Conservation (phyloP, 2,113 vertebrate genomes). For the Sialia sialis region DNA sequence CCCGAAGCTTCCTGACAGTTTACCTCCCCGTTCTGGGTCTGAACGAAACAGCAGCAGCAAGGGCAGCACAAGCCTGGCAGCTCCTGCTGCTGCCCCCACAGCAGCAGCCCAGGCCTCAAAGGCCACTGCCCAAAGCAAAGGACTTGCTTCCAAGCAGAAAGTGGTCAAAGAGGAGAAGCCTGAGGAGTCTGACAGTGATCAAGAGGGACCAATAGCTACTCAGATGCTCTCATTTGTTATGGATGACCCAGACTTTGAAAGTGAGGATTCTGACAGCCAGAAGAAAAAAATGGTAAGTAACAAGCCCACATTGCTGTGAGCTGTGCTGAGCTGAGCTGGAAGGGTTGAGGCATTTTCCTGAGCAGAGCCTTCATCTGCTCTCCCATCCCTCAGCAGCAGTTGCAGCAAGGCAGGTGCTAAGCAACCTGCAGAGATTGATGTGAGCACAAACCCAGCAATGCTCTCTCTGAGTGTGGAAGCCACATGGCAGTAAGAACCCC, state of each 20-base stretch:
- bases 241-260: slow-evolving; percentile 97
- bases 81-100: not conserved
- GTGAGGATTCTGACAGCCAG: slow-evolving; percentile 82
- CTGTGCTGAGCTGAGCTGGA: not conserved
- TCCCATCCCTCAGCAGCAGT: not conserved
- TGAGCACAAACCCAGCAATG: not conserved
- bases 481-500: not conserved
- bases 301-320: not conserved
- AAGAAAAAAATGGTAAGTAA: slow-evolving; percentile 68
- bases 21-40: not conserved
- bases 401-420: not conserved
- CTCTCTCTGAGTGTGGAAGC: not conserved
- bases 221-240: slow-evolving; percentile 96
- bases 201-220: slow-evolving; percentile 84
- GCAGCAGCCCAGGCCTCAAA: not conserved
- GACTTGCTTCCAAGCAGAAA: slow-evolving; percentile 31
- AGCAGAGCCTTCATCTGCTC: not conserved
- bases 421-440: not conserved
- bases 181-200: slow-evolving; percentile 86
- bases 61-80: not conserved
- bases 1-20: not conserved
- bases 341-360: not conserved
- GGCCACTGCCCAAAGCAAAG: not conserved
- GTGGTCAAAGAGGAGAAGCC: slow-evolving; percentile 23
- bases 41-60: slow-evolving; percentile 18